phyloP scores from a whole-genome alignment of 1,140 invertebrate genomes.

The Onthophagus taurus region DNA sequence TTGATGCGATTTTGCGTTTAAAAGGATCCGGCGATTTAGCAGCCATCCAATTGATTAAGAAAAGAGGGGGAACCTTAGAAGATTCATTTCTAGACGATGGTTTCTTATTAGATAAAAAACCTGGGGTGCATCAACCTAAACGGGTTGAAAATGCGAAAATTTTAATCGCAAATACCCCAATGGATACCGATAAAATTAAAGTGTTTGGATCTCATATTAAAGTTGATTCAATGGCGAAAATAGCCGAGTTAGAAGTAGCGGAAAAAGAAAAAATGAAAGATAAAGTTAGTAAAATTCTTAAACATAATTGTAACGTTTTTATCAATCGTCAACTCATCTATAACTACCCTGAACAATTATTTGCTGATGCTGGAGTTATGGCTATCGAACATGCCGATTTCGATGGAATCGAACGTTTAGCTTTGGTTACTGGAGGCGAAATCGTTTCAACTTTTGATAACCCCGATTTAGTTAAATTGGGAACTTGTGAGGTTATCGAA shows the following conservation, averaged over 20 bases:
- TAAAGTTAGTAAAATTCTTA: conserved; percentile 95
- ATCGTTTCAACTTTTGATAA: conserved; percentile 98
- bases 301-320: conserved; percentile 96
- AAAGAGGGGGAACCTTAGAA: conserved; percentile 79
- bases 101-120: conserved; percentile 95
- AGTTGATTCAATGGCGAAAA: conserved; percentile 96
- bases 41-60: conserved; percentile 98
- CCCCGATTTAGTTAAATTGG: conserved; percentile 85
- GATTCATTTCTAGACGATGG: conserved; percentile 99
- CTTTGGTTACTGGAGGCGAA: conserved; percentile 95
- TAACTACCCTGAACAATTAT: conserved; percentile 99
- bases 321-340: conserved; percentile 99
- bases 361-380: conserved; percentile 97
- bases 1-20: conserved; percentile 88
- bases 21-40: conserved; percentile 88
- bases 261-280: conserved; percentile 99
- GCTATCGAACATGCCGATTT: conserved; percentile 99
- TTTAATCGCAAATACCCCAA: conserved; percentile 98
- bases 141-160: conserved; percentile 89
- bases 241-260: conserved; percentile 93
- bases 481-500: conserved; percentile 91
- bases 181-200: conserved; percentile 99
- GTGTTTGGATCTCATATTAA: conserved; percentile 98
- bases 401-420: conserved; percentile 95
- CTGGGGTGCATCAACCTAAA: conserved; percentile 83